Evolutionary conservation across 2,113 vertebrate genomes (phyloP).

Genomic region (Ibidorhyncha struthersii): DNA sequence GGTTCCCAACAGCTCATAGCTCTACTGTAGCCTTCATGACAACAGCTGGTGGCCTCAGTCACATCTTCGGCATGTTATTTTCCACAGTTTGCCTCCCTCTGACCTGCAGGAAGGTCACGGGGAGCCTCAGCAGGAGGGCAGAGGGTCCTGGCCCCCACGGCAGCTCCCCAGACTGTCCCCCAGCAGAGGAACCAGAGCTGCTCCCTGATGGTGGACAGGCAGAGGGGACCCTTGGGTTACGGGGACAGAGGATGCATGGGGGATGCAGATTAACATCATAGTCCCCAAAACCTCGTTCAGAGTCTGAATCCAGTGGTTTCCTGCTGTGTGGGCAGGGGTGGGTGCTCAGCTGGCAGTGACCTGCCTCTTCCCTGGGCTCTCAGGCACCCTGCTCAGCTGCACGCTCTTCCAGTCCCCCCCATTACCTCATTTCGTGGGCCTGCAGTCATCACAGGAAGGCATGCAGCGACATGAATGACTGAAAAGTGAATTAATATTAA

Average conservation of each 20-base stretch:
- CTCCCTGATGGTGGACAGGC: not conserved
- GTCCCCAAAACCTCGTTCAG: not conserved
- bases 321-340: not conserved
- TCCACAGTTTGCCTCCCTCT: not conserved
- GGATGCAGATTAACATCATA: not conserved
- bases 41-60: not conserved
- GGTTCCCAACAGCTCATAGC: not conserved
- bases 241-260: fast-evolving
- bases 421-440: not conserved
- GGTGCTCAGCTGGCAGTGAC: not conserved
- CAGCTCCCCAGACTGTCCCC: not conserved
- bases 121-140: not conserved
- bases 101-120: not conserved
- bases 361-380: not conserved
- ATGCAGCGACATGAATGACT: not conserved
- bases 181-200: not conserved
- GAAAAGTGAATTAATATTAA: constrained; percentile 10
- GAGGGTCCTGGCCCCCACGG: not conserved
- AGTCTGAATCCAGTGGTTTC: fast-evolving
- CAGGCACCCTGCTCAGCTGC: fast-evolving
- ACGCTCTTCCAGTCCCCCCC: not conserved
- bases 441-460: not conserved
- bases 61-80: not conserved
- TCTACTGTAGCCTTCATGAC: not conserved
- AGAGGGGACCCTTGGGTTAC: not conserved